A percentile compares a stretch with the other conserved stretches of the same genome.
These are phyloP conservation scores for Lymantria monacha DNA, from an alignment of 2,888 invertebrate genomes.

Conservation along the genomic window DNA sequence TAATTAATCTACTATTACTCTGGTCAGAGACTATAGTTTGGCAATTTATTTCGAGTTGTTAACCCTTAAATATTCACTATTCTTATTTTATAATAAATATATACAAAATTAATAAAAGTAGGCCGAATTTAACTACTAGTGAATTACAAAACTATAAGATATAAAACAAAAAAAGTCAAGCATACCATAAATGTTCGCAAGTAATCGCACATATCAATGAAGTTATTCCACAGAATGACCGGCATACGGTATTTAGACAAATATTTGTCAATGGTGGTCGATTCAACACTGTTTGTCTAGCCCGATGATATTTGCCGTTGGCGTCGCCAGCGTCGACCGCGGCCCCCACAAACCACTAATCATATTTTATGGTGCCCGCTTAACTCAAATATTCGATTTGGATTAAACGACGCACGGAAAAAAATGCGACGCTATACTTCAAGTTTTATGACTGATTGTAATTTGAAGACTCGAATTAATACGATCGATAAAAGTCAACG, in stretches of 20 bases:
- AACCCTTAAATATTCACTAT: too few relatives aligned
- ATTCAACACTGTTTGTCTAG: constrained; percentile 53
- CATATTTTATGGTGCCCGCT: constrained; percentile 73
- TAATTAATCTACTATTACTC: too few relatives aligned
- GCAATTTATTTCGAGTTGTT: too few relatives aligned
- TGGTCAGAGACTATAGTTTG: too few relatives aligned
- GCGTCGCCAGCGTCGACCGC: constrained; percentile 51
- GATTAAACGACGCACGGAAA: constrained; percentile 60
- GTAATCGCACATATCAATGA: not conserved
- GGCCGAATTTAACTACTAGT: too few relatives aligned
- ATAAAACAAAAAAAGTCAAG: not conserved
- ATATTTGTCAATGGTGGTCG: constrained; percentile 57
- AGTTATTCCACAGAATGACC: not conserved
- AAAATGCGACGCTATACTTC: constrained; percentile 34
- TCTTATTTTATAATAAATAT: too few relatives aligned
- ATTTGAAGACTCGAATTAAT: constrained; percentile 30
- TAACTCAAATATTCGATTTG: constrained; percentile 64
- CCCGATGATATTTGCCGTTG: constrained; percentile 58
- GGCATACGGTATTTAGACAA: constrained; percentile 43
- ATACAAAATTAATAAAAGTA: too few relatives aligned
- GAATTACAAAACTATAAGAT: too few relatives aligned
- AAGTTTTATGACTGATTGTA: constrained; percentile 32
- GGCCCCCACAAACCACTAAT: constrained; percentile 67
- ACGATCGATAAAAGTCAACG: constrained; percentile 21
- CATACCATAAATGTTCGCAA: not conserved